Conservation (phyloP, 2,888 invertebrate species). For the Oasisia sp. region DNA sequence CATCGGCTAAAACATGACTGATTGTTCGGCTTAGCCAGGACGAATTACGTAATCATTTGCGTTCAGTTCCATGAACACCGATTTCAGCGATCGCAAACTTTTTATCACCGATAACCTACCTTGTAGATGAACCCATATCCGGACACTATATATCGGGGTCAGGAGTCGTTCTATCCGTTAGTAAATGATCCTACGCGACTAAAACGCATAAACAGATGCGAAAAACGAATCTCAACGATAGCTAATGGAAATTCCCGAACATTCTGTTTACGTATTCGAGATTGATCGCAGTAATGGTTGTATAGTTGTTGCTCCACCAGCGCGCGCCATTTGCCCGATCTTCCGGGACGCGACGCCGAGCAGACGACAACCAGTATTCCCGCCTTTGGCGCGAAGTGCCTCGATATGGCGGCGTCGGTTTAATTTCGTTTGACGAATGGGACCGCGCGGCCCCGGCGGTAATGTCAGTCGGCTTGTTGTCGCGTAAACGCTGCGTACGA, state of each 20-base stretch:
- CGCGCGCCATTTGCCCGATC: conserved; percentile 8
- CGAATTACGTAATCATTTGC: neutral
- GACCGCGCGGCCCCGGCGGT: neutral
- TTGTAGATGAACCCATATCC: neutral
- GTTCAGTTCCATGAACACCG: neutral
- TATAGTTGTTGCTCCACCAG: neutral
- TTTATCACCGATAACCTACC: neutral
- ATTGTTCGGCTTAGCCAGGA: neutral
- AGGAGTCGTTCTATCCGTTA: neutral
- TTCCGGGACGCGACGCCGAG: neutral
- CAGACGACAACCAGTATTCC: neutral
- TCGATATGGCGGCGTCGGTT: neutral
- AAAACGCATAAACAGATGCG: neutral
- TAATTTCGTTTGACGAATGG: conserved; percentile 17
- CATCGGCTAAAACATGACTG: neutral
- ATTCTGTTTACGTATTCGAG: neutral
- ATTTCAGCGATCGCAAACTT: neutral
- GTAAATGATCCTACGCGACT: neutral
- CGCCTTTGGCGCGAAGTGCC: conserved; percentile 6
- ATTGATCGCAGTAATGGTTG: neutral
- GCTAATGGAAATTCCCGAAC: neutral
- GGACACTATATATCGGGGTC: neutral
- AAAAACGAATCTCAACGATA: neutral
- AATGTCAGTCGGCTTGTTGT: neutral
- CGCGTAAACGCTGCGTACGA: neutral